Evolutionary conservation across 2,888 invertebrate species (phyloP).

Genomic region (Zele albiditarsus): DNA sequence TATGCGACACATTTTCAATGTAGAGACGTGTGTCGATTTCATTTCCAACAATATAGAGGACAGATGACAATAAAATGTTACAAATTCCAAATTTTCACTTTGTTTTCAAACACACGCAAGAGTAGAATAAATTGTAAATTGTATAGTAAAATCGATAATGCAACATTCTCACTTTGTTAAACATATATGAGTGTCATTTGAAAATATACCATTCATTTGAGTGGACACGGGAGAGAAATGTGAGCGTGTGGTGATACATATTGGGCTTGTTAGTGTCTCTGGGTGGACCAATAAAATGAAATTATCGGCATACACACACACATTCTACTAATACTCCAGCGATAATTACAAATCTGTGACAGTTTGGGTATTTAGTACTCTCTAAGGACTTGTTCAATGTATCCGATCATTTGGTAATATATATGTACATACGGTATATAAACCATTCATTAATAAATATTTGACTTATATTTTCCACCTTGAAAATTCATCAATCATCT

Average conservation of each 20-base stretch:
- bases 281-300: slow-evolving; percentile 38
- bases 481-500: neutral
- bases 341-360: slow-evolving; percentile 37
- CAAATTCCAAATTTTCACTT: neutral
- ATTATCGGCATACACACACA: slow-evolving; percentile 32
- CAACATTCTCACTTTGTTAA: neutral
- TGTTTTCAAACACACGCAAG: neutral
- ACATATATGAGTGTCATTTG: slow-evolving; percentile 17
- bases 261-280: slow-evolving; percentile 12
- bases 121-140: neutral
- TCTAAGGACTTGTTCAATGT: slow-evolving; percentile 30
- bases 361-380: slow-evolving; percentile 38
- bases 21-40: neutral
- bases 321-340: slow-evolving; percentile 10
- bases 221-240: slow-evolving; percentile 11
- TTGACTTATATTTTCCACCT: neutral
- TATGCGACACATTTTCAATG: slow-evolving; percentile 2
- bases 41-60: neutral
- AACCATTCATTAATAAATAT: neutral
- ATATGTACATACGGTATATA: neutral
- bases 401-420: slow-evolving; percentile 1
- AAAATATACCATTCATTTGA: slow-evolving; percentile 19
- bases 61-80: neutral
- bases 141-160: slow-evolving; percentile 18
- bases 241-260: slow-evolving; percentile 5